A percentile compares a stretch with the other conserved stretches of the same genome.
These are phyloP conservation scores for Parnassius glacialis DNA, from an alignment of 2,888 invertebrate species.

Conservation along the genomic window DNA sequence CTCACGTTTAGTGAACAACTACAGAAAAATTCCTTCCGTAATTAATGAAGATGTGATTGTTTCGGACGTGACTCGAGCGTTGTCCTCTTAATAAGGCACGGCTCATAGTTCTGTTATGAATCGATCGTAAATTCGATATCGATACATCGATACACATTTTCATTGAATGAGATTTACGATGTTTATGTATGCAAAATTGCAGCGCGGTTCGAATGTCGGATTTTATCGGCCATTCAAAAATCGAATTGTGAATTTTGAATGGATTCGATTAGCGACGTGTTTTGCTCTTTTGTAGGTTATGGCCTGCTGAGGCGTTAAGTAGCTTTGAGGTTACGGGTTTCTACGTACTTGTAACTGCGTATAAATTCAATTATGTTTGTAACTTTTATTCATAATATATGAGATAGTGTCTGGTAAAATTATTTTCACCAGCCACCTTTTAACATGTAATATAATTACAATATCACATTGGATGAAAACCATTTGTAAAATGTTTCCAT, in stretches of 20 bases:
- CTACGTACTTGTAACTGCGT: constrained; percentile 1
- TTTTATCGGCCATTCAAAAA: constrained; percentile 74
- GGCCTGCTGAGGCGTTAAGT: constrained; percentile 43
- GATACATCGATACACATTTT: constrained; percentile 69
- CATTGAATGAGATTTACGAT: constrained; percentile 74
- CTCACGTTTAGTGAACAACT: constrained; percentile 36
- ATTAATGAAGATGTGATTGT: constrained; percentile 78
- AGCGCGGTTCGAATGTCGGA: constrained; percentile 65
- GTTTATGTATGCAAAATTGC: constrained; percentile 71
- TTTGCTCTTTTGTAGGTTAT: constrained; percentile 48
- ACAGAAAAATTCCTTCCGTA: constrained; percentile 63
- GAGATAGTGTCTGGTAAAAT: background rate
- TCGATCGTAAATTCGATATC: constrained; percentile 63
- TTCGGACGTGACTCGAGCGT: constrained; percentile 57
- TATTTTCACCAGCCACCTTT: background rate
- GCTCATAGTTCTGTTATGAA: constrained; percentile 57
- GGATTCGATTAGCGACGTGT: constrained; percentile 55
- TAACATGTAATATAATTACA: background rate
- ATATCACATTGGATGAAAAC: no score
- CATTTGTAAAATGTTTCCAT: no score
- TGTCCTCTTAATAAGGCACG: constrained; percentile 58
- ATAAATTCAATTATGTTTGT: background rate
- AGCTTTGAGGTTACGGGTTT: constrained; percentile 30
- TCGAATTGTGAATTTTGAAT: constrained; percentile 58
- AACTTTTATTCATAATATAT: no score